A percentile compares a stretch with the other conserved stretches of the same genome.
phyloP scores from a whole-genome alignment of 2,113 vertebrate genomes.

The Pyxicephalus adspersus region DNA sequence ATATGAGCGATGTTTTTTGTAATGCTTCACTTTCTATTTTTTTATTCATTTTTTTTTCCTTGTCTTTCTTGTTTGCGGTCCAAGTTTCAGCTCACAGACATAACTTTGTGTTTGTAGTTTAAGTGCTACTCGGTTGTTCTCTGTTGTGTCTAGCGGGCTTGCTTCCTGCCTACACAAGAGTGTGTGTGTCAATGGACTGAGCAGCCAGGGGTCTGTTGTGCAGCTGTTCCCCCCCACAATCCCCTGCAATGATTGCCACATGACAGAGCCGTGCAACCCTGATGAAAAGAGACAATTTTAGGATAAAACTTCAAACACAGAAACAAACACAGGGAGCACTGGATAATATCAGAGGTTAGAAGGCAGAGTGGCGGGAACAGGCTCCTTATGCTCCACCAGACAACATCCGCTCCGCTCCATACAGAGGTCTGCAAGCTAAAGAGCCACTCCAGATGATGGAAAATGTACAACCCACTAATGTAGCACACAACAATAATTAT shows the following conservation, averaged over 20 bases:
- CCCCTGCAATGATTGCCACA: constrained; percentile 49
- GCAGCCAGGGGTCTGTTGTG: constrained; percentile 6
- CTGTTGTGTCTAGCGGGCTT: constrained; percentile 50
- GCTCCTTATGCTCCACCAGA: constrained; percentile 4
- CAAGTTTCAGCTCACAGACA: not conserved
- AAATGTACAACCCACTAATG: no score
- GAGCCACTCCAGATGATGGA: no score
- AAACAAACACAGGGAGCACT: constrained; percentile 49
- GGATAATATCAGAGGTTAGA: constrained; percentile 49
- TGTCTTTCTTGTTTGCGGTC: not conserved
- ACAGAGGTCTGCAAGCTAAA: not conserved
- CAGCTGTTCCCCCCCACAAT: constrained; percentile 44
- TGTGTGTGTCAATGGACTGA: constrained; percentile 17
- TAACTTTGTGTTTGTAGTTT: constrained; percentile 47
- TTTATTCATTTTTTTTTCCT: constrained; percentile 3
- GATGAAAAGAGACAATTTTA: constrained; percentile 57
- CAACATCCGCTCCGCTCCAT: constrained; percentile 18
- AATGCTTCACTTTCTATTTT: constrained; percentile 39
- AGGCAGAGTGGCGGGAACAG: not conserved
- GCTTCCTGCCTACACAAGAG: constrained; percentile 34
- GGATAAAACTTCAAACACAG: constrained; percentile 56
- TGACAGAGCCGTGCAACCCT: constrained; percentile 41
- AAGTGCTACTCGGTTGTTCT: constrained; percentile 28
- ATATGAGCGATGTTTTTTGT: constrained; percentile 12
- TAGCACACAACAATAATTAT: no score